phyloP scores from a whole-genome alignment of 2,797 vertebrate genomes.

The Cirrhinus molitorella region DNA sequence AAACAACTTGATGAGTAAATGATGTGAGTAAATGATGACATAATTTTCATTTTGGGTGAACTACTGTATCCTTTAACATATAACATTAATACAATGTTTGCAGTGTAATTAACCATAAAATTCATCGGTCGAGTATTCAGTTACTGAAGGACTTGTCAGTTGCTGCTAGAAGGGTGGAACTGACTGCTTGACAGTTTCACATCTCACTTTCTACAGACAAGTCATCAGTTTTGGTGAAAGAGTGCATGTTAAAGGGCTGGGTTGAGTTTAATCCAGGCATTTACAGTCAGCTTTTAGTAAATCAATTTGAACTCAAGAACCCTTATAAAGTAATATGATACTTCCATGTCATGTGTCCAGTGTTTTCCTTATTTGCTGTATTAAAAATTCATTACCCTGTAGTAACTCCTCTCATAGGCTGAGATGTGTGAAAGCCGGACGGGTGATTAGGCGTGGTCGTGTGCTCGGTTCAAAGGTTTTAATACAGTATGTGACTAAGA shows the following conservation, averaged over 20 bases:
- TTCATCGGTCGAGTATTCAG: not conserved
- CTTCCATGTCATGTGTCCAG: constrained; percentile 67
- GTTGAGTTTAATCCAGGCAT: constrained; percentile 48
- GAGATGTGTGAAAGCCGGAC: not conserved
- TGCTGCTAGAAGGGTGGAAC: not conserved
- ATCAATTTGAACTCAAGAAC: constrained; percentile 50
- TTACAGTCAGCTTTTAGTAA: constrained; percentile 57
- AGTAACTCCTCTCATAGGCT: constrained; percentile 34
- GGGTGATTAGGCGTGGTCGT: not conserved
- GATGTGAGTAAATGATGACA: not conserved
- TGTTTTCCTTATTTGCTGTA: constrained; percentile 61
- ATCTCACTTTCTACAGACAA: constrained; percentile 10
- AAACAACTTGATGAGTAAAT: too few species aligned
- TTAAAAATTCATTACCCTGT: constrained; percentile 20
- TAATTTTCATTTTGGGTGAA: not conserved
- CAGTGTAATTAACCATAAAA: not conserved
- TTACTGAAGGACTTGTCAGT: not conserved
- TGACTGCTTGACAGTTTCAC: constrained; percentile 1
- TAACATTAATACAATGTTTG: not conserved
- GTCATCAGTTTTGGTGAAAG: constrained; percentile 27
- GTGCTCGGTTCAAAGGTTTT: not conserved
- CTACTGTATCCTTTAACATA: not conserved
- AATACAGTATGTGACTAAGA: constrained; percentile 4
- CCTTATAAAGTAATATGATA: constrained; percentile 46
- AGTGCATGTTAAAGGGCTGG: not conserved